Evolutionary conservation across 2,888 invertebrate species (phyloP).

Genomic region (Trisateles emortualis): DNA sequence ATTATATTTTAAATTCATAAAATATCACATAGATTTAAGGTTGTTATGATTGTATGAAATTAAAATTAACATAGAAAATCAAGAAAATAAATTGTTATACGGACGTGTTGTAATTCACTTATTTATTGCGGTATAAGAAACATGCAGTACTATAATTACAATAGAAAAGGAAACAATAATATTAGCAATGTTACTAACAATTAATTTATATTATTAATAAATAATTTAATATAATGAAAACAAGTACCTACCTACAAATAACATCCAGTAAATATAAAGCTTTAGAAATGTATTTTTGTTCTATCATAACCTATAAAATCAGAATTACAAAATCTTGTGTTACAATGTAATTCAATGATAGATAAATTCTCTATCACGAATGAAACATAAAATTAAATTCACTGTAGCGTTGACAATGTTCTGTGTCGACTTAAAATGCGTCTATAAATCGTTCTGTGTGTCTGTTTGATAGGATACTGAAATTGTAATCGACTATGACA

Average conservation of each 20-base stretch:
- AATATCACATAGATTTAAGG: no score
- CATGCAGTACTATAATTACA: no score
- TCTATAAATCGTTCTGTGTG: slow-evolving; percentile 7
- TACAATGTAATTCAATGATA: slow-evolving; percentile 10
- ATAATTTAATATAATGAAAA: no score
- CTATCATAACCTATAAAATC: background rate
- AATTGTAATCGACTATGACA: background rate
- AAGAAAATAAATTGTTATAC: no score
- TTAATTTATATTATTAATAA: no score
- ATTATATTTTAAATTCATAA: no score
- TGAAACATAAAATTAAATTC: slow-evolving; percentile 27
- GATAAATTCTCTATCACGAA: slow-evolving; percentile 39
- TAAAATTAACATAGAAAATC: no score
- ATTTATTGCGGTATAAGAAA: no score
- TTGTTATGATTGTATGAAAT: no score
- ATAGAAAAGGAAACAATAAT: no score
- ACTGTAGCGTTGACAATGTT: background rate
- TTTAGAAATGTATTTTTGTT: background rate
- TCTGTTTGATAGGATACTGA: background rate
- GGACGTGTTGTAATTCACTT: no score
- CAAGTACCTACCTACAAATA: background rate
- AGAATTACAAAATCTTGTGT: background rate
- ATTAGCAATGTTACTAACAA: no score
- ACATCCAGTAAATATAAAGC: background rate
- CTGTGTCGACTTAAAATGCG: background rate